Percentiles rank a stretch among this genome's conserved stretches.
phyloP scores from a whole-genome alignment of 1,140 invertebrate species.

The Drosophila teissieri region DNA sequence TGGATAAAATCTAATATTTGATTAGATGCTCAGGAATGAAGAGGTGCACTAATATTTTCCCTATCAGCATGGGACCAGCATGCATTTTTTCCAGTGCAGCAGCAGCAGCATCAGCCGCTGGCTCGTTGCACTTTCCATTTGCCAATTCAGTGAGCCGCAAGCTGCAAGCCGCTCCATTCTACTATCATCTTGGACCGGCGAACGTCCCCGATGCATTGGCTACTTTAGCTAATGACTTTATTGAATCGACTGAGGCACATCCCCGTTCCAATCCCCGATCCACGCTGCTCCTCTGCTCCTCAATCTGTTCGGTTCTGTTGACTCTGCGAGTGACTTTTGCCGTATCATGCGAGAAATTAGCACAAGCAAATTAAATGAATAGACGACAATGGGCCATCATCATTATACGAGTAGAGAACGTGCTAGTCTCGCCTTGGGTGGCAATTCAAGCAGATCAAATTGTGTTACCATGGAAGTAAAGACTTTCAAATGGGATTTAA shows the following conservation, averaged over 20 bases:
- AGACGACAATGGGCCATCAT: conserved; percentile 58
- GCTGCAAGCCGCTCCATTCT: conserved; percentile 42
- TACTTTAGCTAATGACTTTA: conserved; percentile 82
- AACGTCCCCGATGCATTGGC: conserved; percentile 62
- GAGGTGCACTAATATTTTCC: background rate
- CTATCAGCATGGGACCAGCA: too few relatives aligned
- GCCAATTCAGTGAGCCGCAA: conserved; percentile 68
- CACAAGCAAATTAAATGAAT: conserved; percentile 75
- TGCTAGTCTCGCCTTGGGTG: conserved; percentile 29
- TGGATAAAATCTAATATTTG: background rate
- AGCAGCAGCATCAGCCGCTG: conserved; percentile 15
- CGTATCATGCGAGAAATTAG: conserved; percentile 71
- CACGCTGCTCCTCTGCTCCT: background rate
- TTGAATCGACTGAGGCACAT: conserved; percentile 61
- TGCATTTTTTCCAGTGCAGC: background rate
- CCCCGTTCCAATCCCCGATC: conserved; percentile 1
- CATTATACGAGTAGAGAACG: conserved; percentile 22
- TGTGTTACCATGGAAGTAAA: background rate
- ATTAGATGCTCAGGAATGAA: background rate
- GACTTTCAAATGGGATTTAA: background rate
- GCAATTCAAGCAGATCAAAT: conserved; percentile 3
- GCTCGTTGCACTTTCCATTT: conserved; percentile 76
- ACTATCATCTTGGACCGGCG: conserved; percentile 24
- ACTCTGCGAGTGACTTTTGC: conserved; percentile 74
- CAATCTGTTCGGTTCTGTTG: conserved; percentile 31